These are phyloP conservation scores for Eristalis tenax DNA, from an alignment of 2,888 invertebrate species.

Conservation along the genomic window DNA sequence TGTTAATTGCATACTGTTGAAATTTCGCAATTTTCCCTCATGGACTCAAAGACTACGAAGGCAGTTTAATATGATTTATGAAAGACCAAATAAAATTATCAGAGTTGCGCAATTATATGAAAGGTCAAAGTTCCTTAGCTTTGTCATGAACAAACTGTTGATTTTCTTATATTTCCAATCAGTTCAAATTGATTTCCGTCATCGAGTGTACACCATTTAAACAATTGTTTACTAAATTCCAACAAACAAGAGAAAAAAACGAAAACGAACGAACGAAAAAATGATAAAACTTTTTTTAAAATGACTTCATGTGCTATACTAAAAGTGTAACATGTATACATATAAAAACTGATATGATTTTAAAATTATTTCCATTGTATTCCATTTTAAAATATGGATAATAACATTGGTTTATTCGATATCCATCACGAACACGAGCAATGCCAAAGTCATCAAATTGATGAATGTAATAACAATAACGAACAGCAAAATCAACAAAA, in stretches of 20 bases:
- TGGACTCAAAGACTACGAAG: not conserved
- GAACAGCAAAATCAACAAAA: slow-evolving; percentile 30
- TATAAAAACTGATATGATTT: slow-evolving; percentile 7
- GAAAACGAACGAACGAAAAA: not conserved
- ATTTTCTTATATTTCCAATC: slow-evolving; percentile 32
- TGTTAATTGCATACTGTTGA: slow-evolving; percentile 7
- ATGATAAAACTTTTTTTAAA: slow-evolving; percentile 11
- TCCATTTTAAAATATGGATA: slow-evolving; percentile 37
- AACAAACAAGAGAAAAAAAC: not conserved
- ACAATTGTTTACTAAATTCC: not conserved
- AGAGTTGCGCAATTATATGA: slow-evolving; percentile 31
- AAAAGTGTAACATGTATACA: slow-evolving; percentile 12
- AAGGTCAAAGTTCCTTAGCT: slow-evolving; percentile 55
- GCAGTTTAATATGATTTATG: not conserved
- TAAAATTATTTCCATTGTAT: slow-evolving; percentile 9
- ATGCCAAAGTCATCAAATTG: slow-evolving; percentile 22
- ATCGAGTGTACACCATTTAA: slow-evolving; percentile 25
- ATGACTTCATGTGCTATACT: slow-evolving; percentile 11
- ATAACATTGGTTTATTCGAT: not conserved
- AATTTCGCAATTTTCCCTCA: not conserved
- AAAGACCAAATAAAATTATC: slow-evolving; percentile 6
- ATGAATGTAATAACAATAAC: slow-evolving; percentile 12
- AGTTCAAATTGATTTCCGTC: slow-evolving; percentile 16
- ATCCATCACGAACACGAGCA: slow-evolving; percentile 15
- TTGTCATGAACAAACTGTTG: slow-evolving; percentile 50